Base-by-base conservation (phyloP, 1,140 invertebrate genomes). In the Lepidurus apus region DNA sequence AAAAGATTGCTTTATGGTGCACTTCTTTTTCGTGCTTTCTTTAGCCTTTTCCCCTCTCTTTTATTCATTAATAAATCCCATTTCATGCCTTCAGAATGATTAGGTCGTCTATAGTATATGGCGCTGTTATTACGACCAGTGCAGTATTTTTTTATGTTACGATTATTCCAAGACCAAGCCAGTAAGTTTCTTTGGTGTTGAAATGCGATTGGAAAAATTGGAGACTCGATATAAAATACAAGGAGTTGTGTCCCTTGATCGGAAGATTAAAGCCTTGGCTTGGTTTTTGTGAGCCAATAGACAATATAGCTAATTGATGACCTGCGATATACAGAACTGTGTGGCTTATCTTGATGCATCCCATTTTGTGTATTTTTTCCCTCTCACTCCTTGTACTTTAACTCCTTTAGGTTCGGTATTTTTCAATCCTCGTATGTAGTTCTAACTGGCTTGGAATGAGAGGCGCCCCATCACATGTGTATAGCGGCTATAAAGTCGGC, bases 401-500 rank as follows among this genome's bases (percentile, higher is more conserved):
- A n/a, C 11, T 65, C 47, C 21, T 65, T 6, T 1, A 21, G 17
- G 53, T 65, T 21, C 7, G 21, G 1, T 65, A 21, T 13, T 65
- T 65, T 17, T 65, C 53, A 65, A 21, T 65, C 53, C 53, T 65
- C 53, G 53, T 65, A 21, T 65, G 53, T 65, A 65, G 53, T 21
- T 47, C 45, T 65, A 65, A 65, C 53, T 65, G 53, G 53, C 21
- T 21, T 65, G 21, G 53, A 65, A 65, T 21, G 13, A 21, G 53
- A 65, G 53, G 53, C 53, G 53, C 53, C 13, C 17, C 21, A 65
- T 65, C 53, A 65, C 53, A 21, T 65, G 13, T 65, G 53, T 65
- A 65, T 65, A 65, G 53, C 53, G 17, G 53, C 53, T 65, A 65
- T 65, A 65, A 65, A 65, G 53, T 65, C 53, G 53, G 53, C 53